phyloP scores from a whole-genome alignment of 2,888 invertebrate species.

The Andrena hattorfiana region DNA sequence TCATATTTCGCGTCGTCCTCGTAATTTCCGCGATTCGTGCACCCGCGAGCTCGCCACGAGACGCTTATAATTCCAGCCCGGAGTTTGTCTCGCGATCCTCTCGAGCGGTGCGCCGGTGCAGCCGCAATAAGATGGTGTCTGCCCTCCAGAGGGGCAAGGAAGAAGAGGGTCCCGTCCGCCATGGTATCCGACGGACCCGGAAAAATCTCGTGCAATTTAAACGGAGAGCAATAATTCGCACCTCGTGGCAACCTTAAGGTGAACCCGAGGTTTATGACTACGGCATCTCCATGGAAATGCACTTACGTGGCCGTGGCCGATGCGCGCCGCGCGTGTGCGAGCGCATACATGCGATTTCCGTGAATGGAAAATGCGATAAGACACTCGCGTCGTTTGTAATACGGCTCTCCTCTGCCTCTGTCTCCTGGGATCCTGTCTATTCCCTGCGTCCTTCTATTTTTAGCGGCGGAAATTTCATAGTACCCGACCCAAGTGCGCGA shows the following conservation, averaged over 20 bases:
- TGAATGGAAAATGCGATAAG: conserved; percentile 63
- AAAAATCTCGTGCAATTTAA: conserved; percentile 66
- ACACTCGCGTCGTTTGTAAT: conserved; percentile 14
- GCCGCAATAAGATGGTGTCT: conserved; percentile 53
- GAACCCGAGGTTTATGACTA: conserved; percentile 56
- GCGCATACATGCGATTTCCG: conserved; percentile 46
- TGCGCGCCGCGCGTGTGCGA: conserved; percentile 11
- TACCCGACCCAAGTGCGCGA: not conserved
- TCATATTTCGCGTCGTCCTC: conserved; percentile 55
- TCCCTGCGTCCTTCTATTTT: conserved; percentile 20
- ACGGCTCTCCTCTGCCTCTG: conserved; percentile 17
- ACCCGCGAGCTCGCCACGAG: conserved; percentile 29
- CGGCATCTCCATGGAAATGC: conserved; percentile 53
- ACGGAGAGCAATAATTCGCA: conserved; percentile 64
- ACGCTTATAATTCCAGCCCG: conserved; percentile 29
- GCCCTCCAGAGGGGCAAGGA: conserved; percentile 16
- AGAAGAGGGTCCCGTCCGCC: not conserved
- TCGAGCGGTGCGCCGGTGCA: conserved; percentile 34
- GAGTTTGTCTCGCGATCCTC: conserved; percentile 47
- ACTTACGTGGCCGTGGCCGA: conserved; percentile 39
- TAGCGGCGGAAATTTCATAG: not conserved
- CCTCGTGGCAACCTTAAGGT: conserved; percentile 58
- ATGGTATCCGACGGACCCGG: conserved; percentile 18
- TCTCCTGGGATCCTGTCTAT: not conserved
- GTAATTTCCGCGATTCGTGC: conserved; percentile 54